phyloP scores from a whole-genome alignment of 2,888 invertebrate genomes.

The Rapana venosa region DNA sequence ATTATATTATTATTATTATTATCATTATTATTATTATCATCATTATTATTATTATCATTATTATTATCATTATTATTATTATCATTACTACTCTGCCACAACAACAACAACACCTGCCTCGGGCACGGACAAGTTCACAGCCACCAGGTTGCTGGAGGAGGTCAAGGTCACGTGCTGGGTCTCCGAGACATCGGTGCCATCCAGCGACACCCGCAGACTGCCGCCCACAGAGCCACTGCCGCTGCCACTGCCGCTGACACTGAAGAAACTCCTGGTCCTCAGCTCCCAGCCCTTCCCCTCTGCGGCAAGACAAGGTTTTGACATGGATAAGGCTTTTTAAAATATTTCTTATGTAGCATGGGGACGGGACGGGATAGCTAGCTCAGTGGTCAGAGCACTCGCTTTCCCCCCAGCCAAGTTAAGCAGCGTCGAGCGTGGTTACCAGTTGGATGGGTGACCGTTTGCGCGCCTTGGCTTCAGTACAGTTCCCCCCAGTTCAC shows the following conservation, averaged over 20 bases:
- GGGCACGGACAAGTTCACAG: conserved; percentile 29
- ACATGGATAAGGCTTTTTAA: too few species aligned
- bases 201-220: conserved; percentile 53
- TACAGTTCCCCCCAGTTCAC: too few species aligned
- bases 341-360: too few species aligned
- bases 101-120: conserved; percentile 4
- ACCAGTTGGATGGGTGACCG: too few species aligned
- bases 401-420: too few species aligned
- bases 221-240: conserved; percentile 48
- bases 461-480: too few species aligned
- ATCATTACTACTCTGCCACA: neutral
- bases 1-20: too few species aligned
- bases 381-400: too few species aligned
- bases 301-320: neutral
- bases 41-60: too few species aligned
- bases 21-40: too few species aligned
- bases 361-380: too few species aligned
- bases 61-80: neutral
- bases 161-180: conserved; percentile 49
- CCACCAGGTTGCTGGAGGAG: conserved; percentile 40
- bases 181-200: conserved; percentile 51
- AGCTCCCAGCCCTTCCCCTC: conserved; percentile 52
- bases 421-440: too few species aligned
- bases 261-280: conserved; percentile 55
- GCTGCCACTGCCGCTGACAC: conserved; percentile 44